phyloP scores from a whole-genome alignment of 2,797 vertebrate species.

The Anguilla megastoma region DNA sequence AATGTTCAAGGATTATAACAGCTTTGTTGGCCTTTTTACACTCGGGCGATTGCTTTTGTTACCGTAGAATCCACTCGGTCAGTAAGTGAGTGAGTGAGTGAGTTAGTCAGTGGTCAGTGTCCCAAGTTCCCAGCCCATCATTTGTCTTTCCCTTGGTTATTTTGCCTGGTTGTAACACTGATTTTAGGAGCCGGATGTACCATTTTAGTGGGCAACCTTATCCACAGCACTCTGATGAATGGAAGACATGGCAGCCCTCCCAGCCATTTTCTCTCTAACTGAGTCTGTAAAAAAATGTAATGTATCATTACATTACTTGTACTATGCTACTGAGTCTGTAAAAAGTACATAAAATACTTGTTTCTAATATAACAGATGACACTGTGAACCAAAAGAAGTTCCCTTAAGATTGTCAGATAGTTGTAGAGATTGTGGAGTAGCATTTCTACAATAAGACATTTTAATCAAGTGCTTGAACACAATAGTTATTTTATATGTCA shows the following conservation, averaged over 20 bases:
- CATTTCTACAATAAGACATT: neutral
- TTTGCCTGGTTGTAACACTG: neutral
- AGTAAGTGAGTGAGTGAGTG: neutral
- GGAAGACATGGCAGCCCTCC: neutral
- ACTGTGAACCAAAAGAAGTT: neutral
- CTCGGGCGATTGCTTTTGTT: neutral
- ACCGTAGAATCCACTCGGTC: neutral
- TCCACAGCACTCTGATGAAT: neutral
- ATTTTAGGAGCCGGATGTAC: neutral
- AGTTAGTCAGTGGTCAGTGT: neutral
- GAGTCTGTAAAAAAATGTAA: neutral
- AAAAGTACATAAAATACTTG: neutral
- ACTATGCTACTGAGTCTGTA: too few relatives aligned
- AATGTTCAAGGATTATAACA: neutral
- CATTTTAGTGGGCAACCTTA: neutral
- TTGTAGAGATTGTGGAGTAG: too few relatives aligned
- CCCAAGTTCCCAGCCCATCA: neutral
- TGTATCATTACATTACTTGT: too few relatives aligned
- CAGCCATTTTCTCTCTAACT: neutral
- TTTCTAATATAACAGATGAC: neutral
- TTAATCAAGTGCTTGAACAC: neutral
- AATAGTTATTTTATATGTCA: neutral
- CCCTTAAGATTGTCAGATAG: neutral
- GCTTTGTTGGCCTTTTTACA: neutral
- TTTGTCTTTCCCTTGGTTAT: neutral